phyloP scores from a whole-genome alignment of 2,113 vertebrate species.

The Todiramphus chloris region DNA sequence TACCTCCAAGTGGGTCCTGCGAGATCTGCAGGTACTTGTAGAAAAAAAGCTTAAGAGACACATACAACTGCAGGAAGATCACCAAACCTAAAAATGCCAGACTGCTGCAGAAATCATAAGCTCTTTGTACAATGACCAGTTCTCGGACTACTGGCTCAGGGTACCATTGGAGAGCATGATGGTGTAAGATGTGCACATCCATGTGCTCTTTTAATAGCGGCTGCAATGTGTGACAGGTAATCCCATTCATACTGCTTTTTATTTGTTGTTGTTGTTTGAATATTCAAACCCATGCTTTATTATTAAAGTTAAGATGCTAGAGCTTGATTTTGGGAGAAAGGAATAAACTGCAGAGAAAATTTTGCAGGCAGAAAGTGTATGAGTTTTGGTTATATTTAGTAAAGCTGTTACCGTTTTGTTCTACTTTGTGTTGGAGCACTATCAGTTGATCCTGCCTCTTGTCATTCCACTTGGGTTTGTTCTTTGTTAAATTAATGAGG shows the following conservation, averaged over 20 bases:
- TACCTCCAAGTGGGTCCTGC: background rate
- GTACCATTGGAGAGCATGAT: accelerated
- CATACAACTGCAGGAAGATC: background rate
- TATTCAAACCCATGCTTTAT: background rate
- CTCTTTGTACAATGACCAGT: background rate
- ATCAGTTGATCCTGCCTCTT: constrained; percentile 12
- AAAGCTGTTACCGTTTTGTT: background rate
- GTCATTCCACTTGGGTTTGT: constrained; percentile 30
- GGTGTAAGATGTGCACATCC: background rate
- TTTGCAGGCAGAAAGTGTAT: background rate
- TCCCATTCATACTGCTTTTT: background rate
- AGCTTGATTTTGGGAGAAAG: background rate
- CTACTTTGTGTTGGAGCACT: background rate
- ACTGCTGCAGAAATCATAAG: background rate
- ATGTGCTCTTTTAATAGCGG: background rate
- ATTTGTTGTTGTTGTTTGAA: background rate
- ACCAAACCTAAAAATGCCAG: background rate
- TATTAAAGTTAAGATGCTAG: background rate
- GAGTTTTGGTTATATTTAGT: background rate
- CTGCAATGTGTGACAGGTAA: background rate
- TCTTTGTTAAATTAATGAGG: constrained; percentile 38
- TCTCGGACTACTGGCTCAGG: background rate
- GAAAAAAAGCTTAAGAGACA: background rate
- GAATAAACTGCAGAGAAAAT: background rate
- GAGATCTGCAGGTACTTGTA: background rate